phyloP scores from a whole-genome alignment of 2,113 vertebrate genomes.

The Colossoma macropomum region DNA sequence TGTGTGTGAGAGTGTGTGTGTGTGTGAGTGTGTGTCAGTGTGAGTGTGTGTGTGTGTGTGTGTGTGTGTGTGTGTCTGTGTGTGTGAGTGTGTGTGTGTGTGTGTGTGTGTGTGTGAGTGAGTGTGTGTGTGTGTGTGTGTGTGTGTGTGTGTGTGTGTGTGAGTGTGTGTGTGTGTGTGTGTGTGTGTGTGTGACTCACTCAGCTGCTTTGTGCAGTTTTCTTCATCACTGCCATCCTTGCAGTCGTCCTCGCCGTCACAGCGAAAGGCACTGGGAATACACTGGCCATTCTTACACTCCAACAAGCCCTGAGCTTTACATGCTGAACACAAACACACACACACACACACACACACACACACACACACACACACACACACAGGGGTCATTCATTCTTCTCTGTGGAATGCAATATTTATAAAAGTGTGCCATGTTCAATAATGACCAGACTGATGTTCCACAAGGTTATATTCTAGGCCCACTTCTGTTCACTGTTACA shows the following conservation, averaged over 20 bases:
- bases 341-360: conserved; percentile 52
- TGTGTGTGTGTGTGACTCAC: conserved; percentile 40
- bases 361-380: conserved; percentile 31
- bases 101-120: background rate
- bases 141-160: conserved; percentile 18
- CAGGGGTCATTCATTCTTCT: too few relatives aligned
- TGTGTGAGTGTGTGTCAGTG: too few relatives aligned
- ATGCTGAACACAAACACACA: conserved; percentile 77
- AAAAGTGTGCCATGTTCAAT: too few relatives aligned
- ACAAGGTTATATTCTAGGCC: too few relatives aligned
- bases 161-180: conserved; percentile 10
- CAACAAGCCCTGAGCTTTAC: conserved; percentile 88
- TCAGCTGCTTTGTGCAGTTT: conserved; percentile 74
- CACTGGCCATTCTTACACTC: conserved; percentile 91
- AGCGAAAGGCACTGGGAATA: conserved; percentile 87
- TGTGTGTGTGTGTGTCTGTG: too few relatives aligned
- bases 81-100: too few relatives aligned
- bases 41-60: too few relatives aligned
- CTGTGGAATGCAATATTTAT: too few relatives aligned
- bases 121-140: background rate
- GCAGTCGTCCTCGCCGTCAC: conserved; percentile 94
- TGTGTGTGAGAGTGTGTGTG: too few relatives aligned
- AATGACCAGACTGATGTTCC: too few relatives aligned
- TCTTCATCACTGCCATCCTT: conserved; percentile 93
- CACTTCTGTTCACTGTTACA: too few relatives aligned